Evolutionary conservation across 2,888 invertebrate genomes (phyloP).

Genomic region (Stenurella melanura): DNA sequence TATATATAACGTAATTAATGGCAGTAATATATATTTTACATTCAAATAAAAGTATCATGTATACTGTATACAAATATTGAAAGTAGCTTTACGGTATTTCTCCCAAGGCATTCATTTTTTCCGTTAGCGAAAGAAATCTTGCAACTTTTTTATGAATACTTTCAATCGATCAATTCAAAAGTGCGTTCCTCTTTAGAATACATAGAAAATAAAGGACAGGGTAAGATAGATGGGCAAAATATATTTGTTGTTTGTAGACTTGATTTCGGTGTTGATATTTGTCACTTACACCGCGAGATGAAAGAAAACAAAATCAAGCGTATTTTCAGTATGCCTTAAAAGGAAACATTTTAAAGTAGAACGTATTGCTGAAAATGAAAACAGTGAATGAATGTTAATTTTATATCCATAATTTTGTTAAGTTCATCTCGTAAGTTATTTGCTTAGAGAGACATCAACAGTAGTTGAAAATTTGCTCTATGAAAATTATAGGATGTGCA

Average conservation of each 20-base stretch:
- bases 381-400: not conserved
- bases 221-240: constrained; percentile 12
- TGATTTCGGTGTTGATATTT: constrained; percentile 13
- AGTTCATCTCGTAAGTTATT: too few relatives aligned
- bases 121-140: not conserved
- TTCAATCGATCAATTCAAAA: constrained; percentile 21
- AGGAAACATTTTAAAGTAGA: not conserved
- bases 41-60: not conserved
- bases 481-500: too few relatives aligned
- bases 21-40: too few relatives aligned
- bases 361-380: not conserved
- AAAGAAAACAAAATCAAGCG: not conserved
- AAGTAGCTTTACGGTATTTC: not conserved
- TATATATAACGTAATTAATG: too few relatives aligned
- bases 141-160: constrained; percentile 10
- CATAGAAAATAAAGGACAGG: constrained; percentile 17
- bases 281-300: not conserved
- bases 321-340: not conserved
- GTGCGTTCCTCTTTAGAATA: constrained; percentile 20
- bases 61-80: not conserved
- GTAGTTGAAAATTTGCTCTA: too few relatives aligned
- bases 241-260: constrained; percentile 23
- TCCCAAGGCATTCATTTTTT: not conserved
- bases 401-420: too few relatives aligned
- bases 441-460: too few relatives aligned